Conservation (phyloP, 2,113 vertebrate genomes). For the Gadus macrocephalus region DNA sequence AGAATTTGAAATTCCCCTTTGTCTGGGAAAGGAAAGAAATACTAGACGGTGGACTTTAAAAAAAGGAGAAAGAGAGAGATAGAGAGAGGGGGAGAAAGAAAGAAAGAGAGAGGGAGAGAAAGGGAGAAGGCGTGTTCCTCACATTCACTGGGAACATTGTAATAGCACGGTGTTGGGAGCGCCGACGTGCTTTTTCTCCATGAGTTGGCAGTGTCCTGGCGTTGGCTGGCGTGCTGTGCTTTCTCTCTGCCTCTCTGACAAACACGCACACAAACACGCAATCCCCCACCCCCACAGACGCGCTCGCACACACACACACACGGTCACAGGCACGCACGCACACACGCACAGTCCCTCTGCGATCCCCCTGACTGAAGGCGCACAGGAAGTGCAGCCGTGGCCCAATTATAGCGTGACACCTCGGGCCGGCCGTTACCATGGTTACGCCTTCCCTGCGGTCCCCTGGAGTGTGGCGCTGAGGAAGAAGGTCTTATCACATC, state of each 20-base stretch:
- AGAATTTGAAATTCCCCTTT: slow-evolving; percentile 68
- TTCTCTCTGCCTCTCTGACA: slow-evolving; percentile 37
- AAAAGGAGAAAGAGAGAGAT: slow-evolving; percentile 20
- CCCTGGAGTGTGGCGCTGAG: slow-evolving; percentile 72
- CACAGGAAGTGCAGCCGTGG: slow-evolving; percentile 76
- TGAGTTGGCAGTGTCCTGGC: slow-evolving; percentile 72
- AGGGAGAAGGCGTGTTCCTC: slow-evolving; percentile 59
- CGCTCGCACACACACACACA: slow-evolving; percentile 29
- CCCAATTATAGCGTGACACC: slow-evolving; percentile 77
- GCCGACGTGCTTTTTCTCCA: slow-evolving; percentile 62
- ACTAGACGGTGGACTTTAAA: slow-evolving; percentile 50
- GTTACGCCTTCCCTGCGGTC: slow-evolving; percentile 74
- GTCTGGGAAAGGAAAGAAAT: slow-evolving; percentile 60
- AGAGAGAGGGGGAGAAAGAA: slow-evolving; percentile 26
- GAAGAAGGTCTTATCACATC: slow-evolving; percentile 76
- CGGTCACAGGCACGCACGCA: slow-evolving; percentile 21
- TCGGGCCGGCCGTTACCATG: slow-evolving; percentile 73
- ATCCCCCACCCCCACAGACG: slow-evolving; percentile 21
- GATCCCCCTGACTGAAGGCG: slow-evolving; percentile 73
- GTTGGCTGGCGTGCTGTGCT: slow-evolving; percentile 67
- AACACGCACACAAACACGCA: slow-evolving; percentile 22
- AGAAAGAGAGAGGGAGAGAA: slow-evolving; percentile 10
- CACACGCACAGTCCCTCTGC: slow-evolving; percentile 60
- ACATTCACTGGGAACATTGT: slow-evolving; percentile 56
- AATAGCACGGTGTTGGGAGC: slow-evolving; percentile 63